Base-by-base conservation (phyloP, 2,888 invertebrate genomes). In the Cacoxenus indagator region DNA sequence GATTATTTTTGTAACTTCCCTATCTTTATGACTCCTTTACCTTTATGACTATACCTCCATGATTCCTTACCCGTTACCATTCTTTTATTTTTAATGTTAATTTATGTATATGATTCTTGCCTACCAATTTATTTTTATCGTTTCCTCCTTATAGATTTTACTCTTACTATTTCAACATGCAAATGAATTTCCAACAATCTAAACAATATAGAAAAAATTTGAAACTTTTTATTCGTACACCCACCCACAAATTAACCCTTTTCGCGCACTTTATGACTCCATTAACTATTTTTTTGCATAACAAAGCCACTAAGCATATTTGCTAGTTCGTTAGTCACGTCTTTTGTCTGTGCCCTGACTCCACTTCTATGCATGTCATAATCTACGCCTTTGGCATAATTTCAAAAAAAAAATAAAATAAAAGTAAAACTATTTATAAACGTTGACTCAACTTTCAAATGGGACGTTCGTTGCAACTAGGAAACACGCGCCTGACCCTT, bases 401-500 rank as follows among this genome's bases (percentile, higher is more conserved):
- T 82, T 83, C 78, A 74, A 78, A 37, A n/a, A n/a, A n/a, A n/a
- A n/a, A n/a, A n/a, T n/a, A 17, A 19, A n/a, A 61, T n/a, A 27
- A n/a, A 62, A 62, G 43, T 37, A 37, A 11, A 51, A 11, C 17
- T 22, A 19, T 51, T 19, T 55, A 29, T 14, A 57, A 29, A 68
- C 67, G 67, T 19, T 54, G 37, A 37, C 9, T 37, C 37, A 37
- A 37, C 37, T 26, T 31, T 43, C 54, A 69, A 71, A 17, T 46
- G 67, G 46, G 43, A 64, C 69, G 29, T 57, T 48, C 6, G 5
- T 31, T n/a, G n/a, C n/a, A n/a, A n/a, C n/a, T n/a, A n/a, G n/a
- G n/a, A 45, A 78, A 78, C 86, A 85, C 84, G 86, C 85, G 86
- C 82, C 84, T 84, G 84, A 84, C 85, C 84, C 85, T 79, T 78